These are phyloP conservation scores for Turritopsis dohrnii DNA, from an alignment of 30 jellyfish, hydroid and myxozoan species.

Conservation along the genomic window DNA sequence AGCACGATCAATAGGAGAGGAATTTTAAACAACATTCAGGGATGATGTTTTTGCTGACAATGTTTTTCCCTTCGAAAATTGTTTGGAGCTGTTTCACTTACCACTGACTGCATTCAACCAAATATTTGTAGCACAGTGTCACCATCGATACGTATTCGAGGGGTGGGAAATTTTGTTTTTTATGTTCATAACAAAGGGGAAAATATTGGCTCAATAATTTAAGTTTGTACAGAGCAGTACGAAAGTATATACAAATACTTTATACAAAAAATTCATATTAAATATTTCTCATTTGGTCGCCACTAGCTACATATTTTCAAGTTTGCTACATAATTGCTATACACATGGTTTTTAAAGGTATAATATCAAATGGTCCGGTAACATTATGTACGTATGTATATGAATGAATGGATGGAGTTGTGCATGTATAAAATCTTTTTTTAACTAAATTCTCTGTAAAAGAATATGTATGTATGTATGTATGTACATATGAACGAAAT, in stretches of 20 bases:
- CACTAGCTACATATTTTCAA: neutral
- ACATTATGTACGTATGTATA: neutral
- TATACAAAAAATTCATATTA: slow-evolving; percentile 1
- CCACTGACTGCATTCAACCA: neutral
- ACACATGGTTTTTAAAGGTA: neutral
- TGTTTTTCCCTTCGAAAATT: neutral
- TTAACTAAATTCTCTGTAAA: neutral
- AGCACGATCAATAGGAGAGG: neutral
- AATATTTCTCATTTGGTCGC: slow-evolving; percentile 10
- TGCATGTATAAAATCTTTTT: neutral
- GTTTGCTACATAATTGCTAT: neutral
- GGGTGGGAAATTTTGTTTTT: neutral
- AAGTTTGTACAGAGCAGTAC: neutral
- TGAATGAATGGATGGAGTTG: too few relatives aligned
- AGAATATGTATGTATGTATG: neutral
- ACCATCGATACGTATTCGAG: neutral
- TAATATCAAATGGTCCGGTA: neutral
- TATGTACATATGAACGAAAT: neutral
- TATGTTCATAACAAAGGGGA: neutral
- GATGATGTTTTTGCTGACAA: neutral
- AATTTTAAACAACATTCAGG: neutral
- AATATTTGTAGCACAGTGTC: neutral
- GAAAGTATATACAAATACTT: slow-evolving; percentile 8
- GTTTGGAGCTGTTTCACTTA: neutral
- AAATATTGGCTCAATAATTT: neutral